Percentiles rank a stretch among this genome's conserved stretches.
These are phyloP conservation scores for Protosalanx chinensis DNA, from an alignment of 2,797 vertebrate genomes.

Conservation along the genomic window DNA sequence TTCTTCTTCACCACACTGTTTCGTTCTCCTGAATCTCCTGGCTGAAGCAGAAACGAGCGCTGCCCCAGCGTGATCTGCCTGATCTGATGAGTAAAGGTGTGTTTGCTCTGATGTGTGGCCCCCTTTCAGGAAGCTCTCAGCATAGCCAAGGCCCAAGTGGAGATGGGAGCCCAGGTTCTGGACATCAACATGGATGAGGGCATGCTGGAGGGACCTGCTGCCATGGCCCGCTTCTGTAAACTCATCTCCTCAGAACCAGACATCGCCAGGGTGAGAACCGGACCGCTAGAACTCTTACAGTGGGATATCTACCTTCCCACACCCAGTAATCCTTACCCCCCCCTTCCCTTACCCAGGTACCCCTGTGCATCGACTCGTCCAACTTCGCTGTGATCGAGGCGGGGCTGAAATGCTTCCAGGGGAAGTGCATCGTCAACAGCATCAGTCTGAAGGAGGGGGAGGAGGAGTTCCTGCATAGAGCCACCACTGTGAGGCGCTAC, in stretches of 20 bases:
- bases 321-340: too few relatives aligned
- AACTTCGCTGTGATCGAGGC: slow-evolving; percentile 94
- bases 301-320: not conserved
- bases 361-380: slow-evolving; percentile 94
- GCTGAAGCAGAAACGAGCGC: too few relatives aligned
- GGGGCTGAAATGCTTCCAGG: slow-evolving; percentile 92
- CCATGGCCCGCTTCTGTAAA: slow-evolving; percentile 92
- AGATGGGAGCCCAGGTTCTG: slow-evolving; percentile 94
- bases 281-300: not conserved
- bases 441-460: slow-evolving; percentile 97
- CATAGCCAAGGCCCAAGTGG: slow-evolving; percentile 89
- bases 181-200: slow-evolving; percentile 99
- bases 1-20: too few relatives aligned
- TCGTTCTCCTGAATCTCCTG: too few relatives aligned
- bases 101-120: not conserved
- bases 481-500: slow-evolving; percentile 81
- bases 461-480: slow-evolving; percentile 83
- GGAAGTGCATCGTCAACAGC: slow-evolving; percentile 96
- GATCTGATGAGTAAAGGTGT: not conserved
- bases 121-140: slow-evolving; percentile 83
- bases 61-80: too few relatives aligned
- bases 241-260: slow-evolving; percentile 90
- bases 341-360: slow-evolving; percentile 74
- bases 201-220: slow-evolving; percentile 87
- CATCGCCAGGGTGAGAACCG: slow-evolving; percentile 80